Conservation (phyloP, 2,113 vertebrate species). For the Archocentrus centrarchus region DNA sequence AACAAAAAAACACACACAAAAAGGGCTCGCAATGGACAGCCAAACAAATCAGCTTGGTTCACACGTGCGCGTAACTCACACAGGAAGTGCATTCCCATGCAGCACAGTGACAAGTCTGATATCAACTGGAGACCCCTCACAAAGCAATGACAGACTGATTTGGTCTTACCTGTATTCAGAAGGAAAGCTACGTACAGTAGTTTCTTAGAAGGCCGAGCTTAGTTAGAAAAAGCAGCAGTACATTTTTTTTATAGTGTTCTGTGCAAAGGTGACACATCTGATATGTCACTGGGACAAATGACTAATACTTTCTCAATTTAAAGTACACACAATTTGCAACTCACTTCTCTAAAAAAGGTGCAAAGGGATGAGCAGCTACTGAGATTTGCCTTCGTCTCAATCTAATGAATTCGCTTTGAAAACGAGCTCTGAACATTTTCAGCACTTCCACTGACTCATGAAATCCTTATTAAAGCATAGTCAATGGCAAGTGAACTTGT, state of each 20-base stretch:
- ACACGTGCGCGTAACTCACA: conserved; percentile 44
- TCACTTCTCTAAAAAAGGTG: not conserved
- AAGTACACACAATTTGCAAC: conserved; percentile 8
- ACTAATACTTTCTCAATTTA: conserved; percentile 23
- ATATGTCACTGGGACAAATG: conserved; percentile 13
- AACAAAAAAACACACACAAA: not conserved
- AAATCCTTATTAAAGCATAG: conserved; percentile 35
- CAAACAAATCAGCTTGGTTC: conserved; percentile 4
- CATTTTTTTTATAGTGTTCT: no score
- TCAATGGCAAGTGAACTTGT: conserved; percentile 40
- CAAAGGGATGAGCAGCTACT: conserved; percentile 11
- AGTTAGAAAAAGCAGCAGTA: not conserved
- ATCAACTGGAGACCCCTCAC: conserved; percentile 15
- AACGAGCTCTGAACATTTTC: conserved; percentile 22
- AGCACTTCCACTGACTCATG: conserved; percentile 24
- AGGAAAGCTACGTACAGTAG: not conserved
- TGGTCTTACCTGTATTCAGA: conserved; percentile 5
- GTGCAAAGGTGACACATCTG: not conserved
- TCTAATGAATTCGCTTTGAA: conserved; percentile 27
- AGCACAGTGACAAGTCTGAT: conserved; percentile 43
- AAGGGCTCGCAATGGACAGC: conserved; percentile 21
- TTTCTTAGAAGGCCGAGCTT: not conserved
- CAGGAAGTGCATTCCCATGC: conserved; percentile 51
- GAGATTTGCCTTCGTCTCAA: conserved; percentile 24
- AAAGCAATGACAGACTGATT: conserved; percentile 14